phyloP scores from a whole-genome alignment of 2,113 vertebrate genomes.

The Corythornis vintsioides region DNA sequence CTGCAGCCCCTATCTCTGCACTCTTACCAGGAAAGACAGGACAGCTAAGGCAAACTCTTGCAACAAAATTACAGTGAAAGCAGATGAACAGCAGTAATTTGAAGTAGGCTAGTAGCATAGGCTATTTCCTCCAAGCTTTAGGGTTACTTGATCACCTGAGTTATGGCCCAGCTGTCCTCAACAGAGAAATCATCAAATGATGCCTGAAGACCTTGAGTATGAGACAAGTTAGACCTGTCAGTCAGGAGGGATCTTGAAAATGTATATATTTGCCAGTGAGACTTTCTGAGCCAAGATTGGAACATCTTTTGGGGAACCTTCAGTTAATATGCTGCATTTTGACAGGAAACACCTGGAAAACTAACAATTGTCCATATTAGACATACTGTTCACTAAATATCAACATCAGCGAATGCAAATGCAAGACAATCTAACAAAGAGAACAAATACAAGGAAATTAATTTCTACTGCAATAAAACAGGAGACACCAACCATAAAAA shows the following conservation, averaged over 20 bases:
- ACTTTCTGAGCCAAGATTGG: neutral
- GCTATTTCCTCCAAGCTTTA: neutral
- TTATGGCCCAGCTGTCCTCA: neutral
- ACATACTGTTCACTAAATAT: neutral
- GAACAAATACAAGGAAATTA: fast-evolving
- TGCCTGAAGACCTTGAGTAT: neutral
- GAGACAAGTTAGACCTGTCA: neutral
- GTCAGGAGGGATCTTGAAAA: neutral
- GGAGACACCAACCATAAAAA: neutral
- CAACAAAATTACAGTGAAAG: neutral
- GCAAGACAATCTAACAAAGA: neutral
- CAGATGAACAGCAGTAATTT: neutral
- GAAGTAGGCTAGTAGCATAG: neutral
- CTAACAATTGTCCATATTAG: neutral
- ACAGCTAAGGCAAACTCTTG: neutral
- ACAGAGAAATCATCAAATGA: neutral
- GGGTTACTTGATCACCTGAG: neutral
- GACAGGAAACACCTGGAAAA: neutral
- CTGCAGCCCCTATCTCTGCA: neutral
- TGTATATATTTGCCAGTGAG: neutral
- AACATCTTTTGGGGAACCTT: neutral
- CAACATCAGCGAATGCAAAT: neutral
- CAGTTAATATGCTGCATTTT: neutral
- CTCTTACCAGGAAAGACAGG: neutral
- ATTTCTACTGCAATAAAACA: neutral